Evolutionary conservation across 1,140 invertebrate species (phyloP).

Genomic region (Pentalonia nigronervosa): DNA sequence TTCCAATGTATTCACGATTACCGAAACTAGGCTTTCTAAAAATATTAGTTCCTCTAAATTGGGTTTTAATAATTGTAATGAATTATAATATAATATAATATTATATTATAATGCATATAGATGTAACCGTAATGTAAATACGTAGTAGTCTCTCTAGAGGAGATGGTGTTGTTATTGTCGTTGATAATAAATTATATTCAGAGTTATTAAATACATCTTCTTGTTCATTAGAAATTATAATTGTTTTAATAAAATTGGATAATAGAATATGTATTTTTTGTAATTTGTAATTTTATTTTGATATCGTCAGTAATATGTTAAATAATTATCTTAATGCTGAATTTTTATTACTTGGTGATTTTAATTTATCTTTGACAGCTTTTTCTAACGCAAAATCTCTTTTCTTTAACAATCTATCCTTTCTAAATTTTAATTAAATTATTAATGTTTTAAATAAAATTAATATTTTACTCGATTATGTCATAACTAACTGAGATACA

Average conservation of each 20-base stretch:
- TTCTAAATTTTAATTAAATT: slow-evolving; percentile 31
- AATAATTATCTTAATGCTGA: not conserved
- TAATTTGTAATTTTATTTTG: not conserved
- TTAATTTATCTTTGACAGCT: not conserved
- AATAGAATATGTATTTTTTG: not conserved
- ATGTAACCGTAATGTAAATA: too few species aligned
- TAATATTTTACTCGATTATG: slow-evolving; percentile 32
- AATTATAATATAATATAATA: too few species aligned
- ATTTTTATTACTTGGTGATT: not conserved
- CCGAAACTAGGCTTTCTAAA: too few species aligned
- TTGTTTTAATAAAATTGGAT: not conserved
- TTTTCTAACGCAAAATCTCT: not conserved
- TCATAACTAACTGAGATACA: not conserved
- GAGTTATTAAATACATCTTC: not conserved
- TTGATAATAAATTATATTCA: not conserved
- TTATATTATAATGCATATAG: too few species aligned
- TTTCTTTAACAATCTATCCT: slow-evolving; percentile 5
- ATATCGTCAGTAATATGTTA: not conserved
- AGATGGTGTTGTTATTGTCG: too few species aligned
- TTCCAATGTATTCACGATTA: too few species aligned
- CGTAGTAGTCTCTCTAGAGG: too few species aligned
- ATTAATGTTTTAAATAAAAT: slow-evolving; percentile 19
- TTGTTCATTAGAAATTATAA: slow-evolving; percentile 9
- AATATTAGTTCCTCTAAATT: too few species aligned
- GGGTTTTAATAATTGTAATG: too few species aligned